Percentiles rank a stretch among this genome's conserved stretches.
Evolutionary conservation across 1,140 invertebrate species (phyloP).

Genomic region (Diorhabda carinulata): DNA sequence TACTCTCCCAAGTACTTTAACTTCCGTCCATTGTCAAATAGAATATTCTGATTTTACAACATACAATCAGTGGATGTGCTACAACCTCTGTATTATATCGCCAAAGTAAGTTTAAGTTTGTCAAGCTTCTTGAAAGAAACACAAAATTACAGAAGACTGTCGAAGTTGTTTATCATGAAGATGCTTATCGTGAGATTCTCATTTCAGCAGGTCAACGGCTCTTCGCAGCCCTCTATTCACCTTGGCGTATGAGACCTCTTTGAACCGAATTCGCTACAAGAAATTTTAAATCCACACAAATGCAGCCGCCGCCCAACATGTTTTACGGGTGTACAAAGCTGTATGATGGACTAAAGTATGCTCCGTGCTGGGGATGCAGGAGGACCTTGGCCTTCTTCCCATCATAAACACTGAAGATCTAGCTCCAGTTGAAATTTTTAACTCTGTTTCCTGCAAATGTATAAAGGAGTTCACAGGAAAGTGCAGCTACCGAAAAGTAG

Average conservation of each 20-base stretch:
- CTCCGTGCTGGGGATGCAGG: neutral
- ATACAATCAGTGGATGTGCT: slow-evolving; percentile 10
- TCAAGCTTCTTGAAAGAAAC: too few species aligned
- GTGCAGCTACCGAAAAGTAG: slow-evolving; percentile 12
- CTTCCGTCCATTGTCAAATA: slow-evolving; percentile 2
- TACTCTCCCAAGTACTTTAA: neutral
- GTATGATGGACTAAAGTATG: neutral
- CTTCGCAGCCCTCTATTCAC: slow-evolving; percentile 1
- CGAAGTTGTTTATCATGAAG: slow-evolving; percentile 5
- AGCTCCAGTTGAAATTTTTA: neutral
- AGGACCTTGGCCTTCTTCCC: neutral
- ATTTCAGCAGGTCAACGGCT: neutral
- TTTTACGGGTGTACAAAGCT: slow-evolving; percentile 1
- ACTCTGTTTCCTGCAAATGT: neutral
- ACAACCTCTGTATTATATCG: slow-evolving; percentile 13
- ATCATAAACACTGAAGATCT: neutral
- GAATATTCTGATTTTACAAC: slow-evolving; percentile 1
- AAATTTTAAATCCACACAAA: slow-evolving; percentile 5
- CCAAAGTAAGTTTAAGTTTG: neutral
- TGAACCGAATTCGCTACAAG: slow-evolving; percentile 5
- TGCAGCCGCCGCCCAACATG: slow-evolving; percentile 14
- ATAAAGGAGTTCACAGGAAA: slow-evolving; percentile 7
- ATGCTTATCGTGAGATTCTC: slow-evolving; percentile 11
- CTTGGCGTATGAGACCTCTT: slow-evolving; percentile 2
- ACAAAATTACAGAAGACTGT: too few species aligned